Percentiles rank a stretch among this genome's conserved stretches.
Conservation (phyloP, 2,113 vertebrate species). For the Henicopernis longicauda region DNA sequence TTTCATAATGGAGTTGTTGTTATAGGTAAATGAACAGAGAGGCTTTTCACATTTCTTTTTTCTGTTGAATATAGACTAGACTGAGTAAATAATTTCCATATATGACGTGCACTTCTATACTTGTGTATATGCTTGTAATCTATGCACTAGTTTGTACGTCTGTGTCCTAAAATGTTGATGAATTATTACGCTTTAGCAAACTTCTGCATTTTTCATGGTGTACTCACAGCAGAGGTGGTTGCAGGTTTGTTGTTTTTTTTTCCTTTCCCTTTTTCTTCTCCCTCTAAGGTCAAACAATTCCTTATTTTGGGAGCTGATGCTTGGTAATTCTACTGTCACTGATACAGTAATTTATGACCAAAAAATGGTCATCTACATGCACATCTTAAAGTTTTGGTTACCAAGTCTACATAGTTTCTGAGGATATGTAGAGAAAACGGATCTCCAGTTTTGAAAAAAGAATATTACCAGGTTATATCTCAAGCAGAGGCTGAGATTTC, state of each 20-base stretch:
- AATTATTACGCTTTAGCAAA: not conserved
- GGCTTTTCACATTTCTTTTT: not conserved
- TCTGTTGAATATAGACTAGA: not conserved
- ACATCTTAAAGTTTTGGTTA: not conserved
- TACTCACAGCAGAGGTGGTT: not conserved
- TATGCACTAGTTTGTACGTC: not conserved
- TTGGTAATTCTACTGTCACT: not conserved
- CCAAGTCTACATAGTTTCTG: not conserved
- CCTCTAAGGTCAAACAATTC: not conserved
- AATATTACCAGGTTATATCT: not conserved
- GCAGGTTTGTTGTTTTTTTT: not conserved
- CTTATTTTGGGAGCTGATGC: not conserved
- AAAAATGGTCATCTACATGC: not conserved
- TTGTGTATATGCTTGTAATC: not conserved
- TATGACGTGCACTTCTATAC: not conserved
- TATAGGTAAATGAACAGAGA: not conserved
- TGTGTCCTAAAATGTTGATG: not conserved
- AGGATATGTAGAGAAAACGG: not conserved
- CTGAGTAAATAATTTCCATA: not conserved
- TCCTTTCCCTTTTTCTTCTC: not conserved
- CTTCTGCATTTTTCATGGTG: not conserved
- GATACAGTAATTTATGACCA: not conserved
- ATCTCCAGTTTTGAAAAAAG: not conserved
- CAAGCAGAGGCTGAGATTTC: not conserved
- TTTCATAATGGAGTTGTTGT: not conserved